These are phyloP conservation scores for Pseudomyrmex concolor DNA, from an alignment of 1,140 invertebrate genomes.

Conservation along the genomic window DNA sequence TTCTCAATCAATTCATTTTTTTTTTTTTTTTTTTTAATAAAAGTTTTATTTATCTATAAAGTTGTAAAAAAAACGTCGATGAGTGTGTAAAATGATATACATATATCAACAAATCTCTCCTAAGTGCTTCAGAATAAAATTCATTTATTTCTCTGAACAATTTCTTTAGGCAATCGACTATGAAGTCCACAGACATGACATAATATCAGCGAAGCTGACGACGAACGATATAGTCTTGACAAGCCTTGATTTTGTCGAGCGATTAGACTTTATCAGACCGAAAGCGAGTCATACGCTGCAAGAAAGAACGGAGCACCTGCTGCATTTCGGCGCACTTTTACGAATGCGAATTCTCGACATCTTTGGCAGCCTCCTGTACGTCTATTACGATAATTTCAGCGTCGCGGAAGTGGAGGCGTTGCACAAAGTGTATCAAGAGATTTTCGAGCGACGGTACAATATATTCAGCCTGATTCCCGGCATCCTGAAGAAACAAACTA, in stretches of 20 bases:
- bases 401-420: slow-evolving; percentile 68
- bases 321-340: slow-evolving; percentile 66
- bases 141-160: slow-evolving; percentile 8
- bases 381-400: slow-evolving; percentile 73
- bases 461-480: slow-evolving; percentile 68
- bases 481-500: slow-evolving; percentile 51
- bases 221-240: slow-evolving; percentile 21
- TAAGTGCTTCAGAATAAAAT: not conserved
- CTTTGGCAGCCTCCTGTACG: slow-evolving; percentile 71
- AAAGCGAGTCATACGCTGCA: slow-evolving; percentile 57
- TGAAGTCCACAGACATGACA: slow-evolving; percentile 47
- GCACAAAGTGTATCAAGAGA: slow-evolving; percentile 68
- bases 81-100: not conserved
- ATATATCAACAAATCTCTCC: not conserved
- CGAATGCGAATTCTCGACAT: slow-evolving; percentile 67
- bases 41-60: not conserved
- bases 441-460: slow-evolving; percentile 71
- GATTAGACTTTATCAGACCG: slow-evolving; percentile 25
- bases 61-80: not conserved
- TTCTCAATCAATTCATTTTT: not conserved
- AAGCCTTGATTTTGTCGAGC: slow-evolving; percentile 60
- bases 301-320: slow-evolving; percentile 65
- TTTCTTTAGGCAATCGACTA: slow-evolving; percentile 66
- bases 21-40: not conserved
- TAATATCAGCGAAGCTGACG: slow-evolving; percentile 1